phyloP scores from a whole-genome alignment of 2,113 vertebrate genomes.

The Microcebus lehilahytsara region DNA sequence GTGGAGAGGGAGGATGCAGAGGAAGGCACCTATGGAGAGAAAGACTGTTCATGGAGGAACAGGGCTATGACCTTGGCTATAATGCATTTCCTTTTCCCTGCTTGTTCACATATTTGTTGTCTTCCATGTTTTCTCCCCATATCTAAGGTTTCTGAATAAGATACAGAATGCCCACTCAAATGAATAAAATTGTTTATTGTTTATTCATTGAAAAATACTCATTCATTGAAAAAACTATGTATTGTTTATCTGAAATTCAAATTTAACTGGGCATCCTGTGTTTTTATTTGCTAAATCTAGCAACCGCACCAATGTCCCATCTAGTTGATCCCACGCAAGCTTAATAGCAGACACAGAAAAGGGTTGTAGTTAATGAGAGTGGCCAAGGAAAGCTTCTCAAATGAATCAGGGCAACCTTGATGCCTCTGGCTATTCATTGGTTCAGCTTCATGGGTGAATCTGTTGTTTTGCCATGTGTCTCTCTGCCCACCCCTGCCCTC shows the following conservation, averaged over 20 bases:
- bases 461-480: neutral
- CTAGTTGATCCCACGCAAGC: neutral
- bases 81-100: neutral
- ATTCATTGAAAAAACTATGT: neutral
- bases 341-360: neutral
- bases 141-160: neutral
- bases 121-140: neutral
- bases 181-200: neutral
- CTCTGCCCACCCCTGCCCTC: neutral
- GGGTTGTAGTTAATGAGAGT: neutral
- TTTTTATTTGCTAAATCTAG: conserved; percentile 33
- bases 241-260: conserved; percentile 24
- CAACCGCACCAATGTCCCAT: neutral
- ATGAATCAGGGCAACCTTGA: neutral
- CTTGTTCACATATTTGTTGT: neutral
- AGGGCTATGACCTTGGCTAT: accelerated
- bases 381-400: neutral
- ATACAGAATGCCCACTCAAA: neutral
- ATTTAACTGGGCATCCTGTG: neutral
- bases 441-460: neutral
- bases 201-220: neutral
- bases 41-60: neutral
- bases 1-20: neutral
- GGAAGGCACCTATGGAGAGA: neutral
- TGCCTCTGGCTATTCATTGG: neutral